Base-by-base conservation (phyloP, 2,797 vertebrate species). In the Labroides dimidiatus region DNA sequence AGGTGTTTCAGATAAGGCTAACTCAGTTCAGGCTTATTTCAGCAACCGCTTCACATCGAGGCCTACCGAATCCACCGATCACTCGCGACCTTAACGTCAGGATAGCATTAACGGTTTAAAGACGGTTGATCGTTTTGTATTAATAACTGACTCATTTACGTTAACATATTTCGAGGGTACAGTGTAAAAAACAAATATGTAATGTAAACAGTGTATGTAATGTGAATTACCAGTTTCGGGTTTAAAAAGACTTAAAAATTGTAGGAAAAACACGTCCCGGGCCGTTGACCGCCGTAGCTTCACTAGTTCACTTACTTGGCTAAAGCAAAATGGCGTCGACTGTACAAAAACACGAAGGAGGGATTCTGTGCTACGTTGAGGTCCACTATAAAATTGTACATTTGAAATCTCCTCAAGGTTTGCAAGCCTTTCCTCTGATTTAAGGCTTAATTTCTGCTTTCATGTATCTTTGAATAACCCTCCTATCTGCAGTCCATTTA, bases 141-240 rank as follows among this genome's bases (percentile, higher is more conserved):
- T 27, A 27, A 42, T 37, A 36, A 72, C 17, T 12, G 17, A 47
- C 7, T 4, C 50, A 20, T 55, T 51, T 7, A 19, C 27, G 9
- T 30, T 13, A 2, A 10, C 0, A 30, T 49, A 15, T n/a, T 20
- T n/a, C 10, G 55, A 69, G 53, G 33, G 13, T 51, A 47, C 3
- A 19, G 4, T 19, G 10, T 49, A 58, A 67, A 17, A 49, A 10
- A 2, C 30, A 17, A 4, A 16, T 8, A 16, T 23, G 7, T 10
- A 11, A 20, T 60, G 21, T 45, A 49, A 65, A 43, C 1, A 48
- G 30, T 15, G 17, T 42, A 73, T 60, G 23, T 16, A 6, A 37
- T 59, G 52, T 78, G 62, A 76, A 88, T 91, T 90, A 91, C 88
- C 90, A 72, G 82, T 64, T 78, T 77, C 60, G 4, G 62, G 37